These are phyloP conservation scores for Alligator sinensis DNA, from an alignment of 2,113 vertebrate genomes.

Conservation along the genomic window DNA sequence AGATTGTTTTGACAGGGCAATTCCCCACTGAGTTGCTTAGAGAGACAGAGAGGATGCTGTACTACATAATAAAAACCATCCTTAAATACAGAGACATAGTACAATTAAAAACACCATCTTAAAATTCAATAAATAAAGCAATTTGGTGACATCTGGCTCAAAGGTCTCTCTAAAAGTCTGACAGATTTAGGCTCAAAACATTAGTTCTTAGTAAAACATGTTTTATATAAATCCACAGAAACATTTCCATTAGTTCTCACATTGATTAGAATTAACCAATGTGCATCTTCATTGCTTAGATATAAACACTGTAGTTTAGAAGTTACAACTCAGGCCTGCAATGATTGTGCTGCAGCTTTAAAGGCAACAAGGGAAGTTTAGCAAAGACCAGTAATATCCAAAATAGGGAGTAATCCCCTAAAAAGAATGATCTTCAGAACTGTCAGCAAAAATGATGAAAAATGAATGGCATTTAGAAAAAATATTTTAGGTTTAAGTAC, in stretches of 20 bases:
- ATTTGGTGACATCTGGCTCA: neutral
- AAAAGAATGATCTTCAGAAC: neutral
- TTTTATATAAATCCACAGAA: neutral
- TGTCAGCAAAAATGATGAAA: fast-evolving
- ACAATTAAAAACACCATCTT: neutral
- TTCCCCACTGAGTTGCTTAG: neutral
- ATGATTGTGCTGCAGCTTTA: fast-evolving
- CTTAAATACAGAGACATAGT: neutral
- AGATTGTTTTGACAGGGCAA: slow-evolving; percentile 16
- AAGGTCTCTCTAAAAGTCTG: neutral
- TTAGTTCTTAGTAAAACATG: neutral
- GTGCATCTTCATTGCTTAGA: neutral
- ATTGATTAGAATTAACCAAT: neutral
- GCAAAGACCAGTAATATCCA: neutral
- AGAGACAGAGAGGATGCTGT: neutral
- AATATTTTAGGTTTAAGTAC: neutral
- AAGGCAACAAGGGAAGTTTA: neutral
- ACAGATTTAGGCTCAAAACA: neutral
- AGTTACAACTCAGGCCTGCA: neutral
- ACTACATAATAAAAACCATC: neutral
- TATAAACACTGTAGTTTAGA: neutral
- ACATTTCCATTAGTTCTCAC: neutral
- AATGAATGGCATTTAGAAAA: neutral
- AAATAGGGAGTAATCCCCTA: neutral
- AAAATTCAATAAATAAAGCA: neutral